Evolutionary conservation across 2,888 invertebrate genomes (phyloP).

Genomic region (Rhynchonema sp.): DNA sequence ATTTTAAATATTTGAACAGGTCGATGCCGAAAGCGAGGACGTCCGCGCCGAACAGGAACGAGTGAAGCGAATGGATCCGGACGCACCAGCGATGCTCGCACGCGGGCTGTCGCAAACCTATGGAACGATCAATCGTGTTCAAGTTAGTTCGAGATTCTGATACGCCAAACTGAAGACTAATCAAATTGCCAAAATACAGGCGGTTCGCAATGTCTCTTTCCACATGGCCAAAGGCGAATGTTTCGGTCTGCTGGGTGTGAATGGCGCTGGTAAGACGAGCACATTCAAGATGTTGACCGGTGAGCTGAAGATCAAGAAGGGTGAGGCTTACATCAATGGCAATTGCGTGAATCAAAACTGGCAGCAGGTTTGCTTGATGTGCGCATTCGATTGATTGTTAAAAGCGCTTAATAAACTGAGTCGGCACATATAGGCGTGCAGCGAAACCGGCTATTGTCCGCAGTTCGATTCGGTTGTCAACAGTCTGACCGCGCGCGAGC

Average conservation of each 20-base stretch:
- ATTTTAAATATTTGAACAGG: no score
- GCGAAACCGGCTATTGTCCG: constrained; percentile 45
- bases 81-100: background rate
- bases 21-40: background rate
- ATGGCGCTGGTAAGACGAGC: constrained; percentile 40
- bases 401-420: no score
- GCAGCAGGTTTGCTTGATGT: background rate
- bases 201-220: background rate
- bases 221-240: constrained; percentile 20
- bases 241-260: constrained; percentile 36
- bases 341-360: background rate
- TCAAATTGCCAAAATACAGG: no score
- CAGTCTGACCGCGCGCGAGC: constrained; percentile 49
- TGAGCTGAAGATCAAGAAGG: constrained; percentile 15
- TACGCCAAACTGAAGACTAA: no score
- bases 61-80: background rate
- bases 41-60: background rate
- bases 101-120: background rate
- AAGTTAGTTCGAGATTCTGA: no score
- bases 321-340: background rate
- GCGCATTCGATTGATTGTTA: no score
- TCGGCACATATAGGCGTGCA: no score
- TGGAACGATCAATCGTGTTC: no score
- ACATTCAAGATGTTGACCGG: constrained; percentile 54
- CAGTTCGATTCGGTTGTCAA: constrained; percentile 51